Evolutionary conservation across 2,113 vertebrate genomes (phyloP).

Genomic region (Pseudopodoces humilis): DNA sequence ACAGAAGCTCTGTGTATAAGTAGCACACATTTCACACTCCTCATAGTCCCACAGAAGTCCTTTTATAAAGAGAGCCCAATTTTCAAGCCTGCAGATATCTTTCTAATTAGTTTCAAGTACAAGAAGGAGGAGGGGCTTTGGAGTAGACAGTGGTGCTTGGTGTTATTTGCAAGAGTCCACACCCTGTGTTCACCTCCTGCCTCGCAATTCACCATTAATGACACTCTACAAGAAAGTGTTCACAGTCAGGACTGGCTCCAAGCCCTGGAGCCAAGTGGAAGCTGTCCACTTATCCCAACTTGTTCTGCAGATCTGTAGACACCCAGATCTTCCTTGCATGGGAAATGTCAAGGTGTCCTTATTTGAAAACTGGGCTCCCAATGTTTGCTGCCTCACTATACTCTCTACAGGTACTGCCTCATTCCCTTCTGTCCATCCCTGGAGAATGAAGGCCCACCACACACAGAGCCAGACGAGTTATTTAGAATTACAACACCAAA

Average conservation of each 20-base stretch:
- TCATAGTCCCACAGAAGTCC: not conserved
- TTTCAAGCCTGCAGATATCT: slow-evolving; percentile 44
- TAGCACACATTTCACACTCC: slow-evolving; percentile 20
- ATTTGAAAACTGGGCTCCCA: not conserved
- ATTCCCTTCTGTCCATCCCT: not conserved
- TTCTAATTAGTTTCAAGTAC: not conserved
- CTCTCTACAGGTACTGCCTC: fast-evolving
- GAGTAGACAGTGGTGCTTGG: not conserved
- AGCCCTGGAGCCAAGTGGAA: not conserved
- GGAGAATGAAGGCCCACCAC: not conserved
- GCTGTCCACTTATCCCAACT: not conserved
- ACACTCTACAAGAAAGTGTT: not conserved
- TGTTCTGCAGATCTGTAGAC: not conserved
- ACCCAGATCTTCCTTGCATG: not conserved
- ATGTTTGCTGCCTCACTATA: not conserved
- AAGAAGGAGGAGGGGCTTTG: not conserved
- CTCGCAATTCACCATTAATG: not conserved
- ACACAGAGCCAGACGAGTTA: not conserved
- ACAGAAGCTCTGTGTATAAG: slow-evolving; percentile 55
- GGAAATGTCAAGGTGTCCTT: not conserved
- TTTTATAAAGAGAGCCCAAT: not conserved
- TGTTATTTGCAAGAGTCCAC: not conserved
- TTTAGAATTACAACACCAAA: not conserved
- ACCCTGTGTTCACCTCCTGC: not conserved
- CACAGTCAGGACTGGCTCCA: not conserved